phyloP scores from a whole-genome alignment of 2,888 invertebrate genomes.

The Heliothis peltigera region DNA sequence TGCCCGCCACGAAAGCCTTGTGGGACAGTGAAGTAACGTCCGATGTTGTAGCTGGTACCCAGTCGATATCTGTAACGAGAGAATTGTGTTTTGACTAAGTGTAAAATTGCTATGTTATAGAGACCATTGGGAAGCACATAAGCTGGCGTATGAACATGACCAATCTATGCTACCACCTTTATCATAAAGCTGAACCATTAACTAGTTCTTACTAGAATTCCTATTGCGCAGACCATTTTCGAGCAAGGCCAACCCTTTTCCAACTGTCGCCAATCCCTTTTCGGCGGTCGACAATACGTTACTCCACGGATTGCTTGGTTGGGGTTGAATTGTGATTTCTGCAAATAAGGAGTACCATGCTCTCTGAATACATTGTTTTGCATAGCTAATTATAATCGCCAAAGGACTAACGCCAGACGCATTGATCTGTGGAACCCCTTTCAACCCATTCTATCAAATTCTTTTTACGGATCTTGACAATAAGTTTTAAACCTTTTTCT shows the following conservation, averaged over 20 bases:
- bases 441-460: neutral
- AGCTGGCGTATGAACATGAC: neutral
- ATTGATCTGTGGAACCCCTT: slow-evolving; percentile 2
- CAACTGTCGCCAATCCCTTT: slow-evolving; percentile 39
- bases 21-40: slow-evolving; percentile 70
- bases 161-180: neutral
- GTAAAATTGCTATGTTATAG: neutral
- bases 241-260: slow-evolving; percentile 41
- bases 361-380: slow-evolving; percentile 10
- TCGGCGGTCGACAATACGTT: slow-evolving; percentile 35
- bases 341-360: slow-evolving; percentile 38
- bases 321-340: slow-evolving; percentile 40
- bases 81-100: neutral
- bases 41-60: slow-evolving; percentile 75
- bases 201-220: slow-evolving; percentile 40
- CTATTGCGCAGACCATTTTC: slow-evolving; percentile 43
- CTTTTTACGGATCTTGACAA: neutral
- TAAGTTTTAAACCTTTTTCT: neutral
- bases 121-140: neutral
- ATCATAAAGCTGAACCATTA: slow-evolving; percentile 12
- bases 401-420: neutral
- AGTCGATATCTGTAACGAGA: slow-evolving; percentile 72
- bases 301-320: slow-evolving; percentile 31
- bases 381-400: neutral
- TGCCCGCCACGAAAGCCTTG: slow-evolving; percentile 80